Evolutionary conservation across 2,113 vertebrate genomes (phyloP).

Genomic region (Gobiocypris rarus): DNA sequence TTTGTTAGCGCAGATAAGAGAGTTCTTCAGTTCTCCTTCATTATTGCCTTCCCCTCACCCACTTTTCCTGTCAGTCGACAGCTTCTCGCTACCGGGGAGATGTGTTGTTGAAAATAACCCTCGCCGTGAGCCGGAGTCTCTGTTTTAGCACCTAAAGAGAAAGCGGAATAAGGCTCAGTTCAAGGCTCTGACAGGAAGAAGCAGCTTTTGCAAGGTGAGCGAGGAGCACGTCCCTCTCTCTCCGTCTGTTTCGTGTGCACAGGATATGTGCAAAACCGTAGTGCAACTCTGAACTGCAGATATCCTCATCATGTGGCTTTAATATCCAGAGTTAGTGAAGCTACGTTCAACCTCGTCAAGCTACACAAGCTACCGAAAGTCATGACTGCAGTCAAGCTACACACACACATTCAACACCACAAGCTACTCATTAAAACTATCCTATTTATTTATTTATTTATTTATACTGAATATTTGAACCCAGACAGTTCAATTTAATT

Average conservation of each 20-base stretch:
- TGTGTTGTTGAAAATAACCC: constrained; percentile 44
- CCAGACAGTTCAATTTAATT: neutral
- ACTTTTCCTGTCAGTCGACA: constrained; percentile 56
- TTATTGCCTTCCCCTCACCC: constrained; percentile 33
- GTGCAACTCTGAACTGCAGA: constrained; percentile 18
- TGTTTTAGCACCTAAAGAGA: constrained; percentile 38
- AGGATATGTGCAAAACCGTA: constrained; percentile 45
- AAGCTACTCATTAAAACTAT: neutral
- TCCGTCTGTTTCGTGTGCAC: constrained; percentile 7
- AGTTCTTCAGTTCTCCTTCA: constrained; percentile 28
- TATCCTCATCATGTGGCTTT: constrained; percentile 3
- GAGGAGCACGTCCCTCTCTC: constrained; percentile 5
- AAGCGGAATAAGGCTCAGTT: constrained; percentile 30
- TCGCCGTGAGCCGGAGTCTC: constrained; percentile 37
- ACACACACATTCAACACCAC: neutral
- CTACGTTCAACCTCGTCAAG: neutral
- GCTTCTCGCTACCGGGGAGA: too few relatives aligned
- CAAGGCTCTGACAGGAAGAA: constrained; percentile 43
- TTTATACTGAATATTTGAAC: neutral
- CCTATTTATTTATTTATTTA: neutral
- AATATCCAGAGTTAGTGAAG: neutral
- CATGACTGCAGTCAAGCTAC: neutral
- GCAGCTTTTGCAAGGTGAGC: constrained; percentile 22
- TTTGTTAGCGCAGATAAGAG: constrained; percentile 52
- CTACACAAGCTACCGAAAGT: neutral